phyloP scores from a whole-genome alignment of 2,797 vertebrate species.

The Sylvilagus floridanus region DNA sequence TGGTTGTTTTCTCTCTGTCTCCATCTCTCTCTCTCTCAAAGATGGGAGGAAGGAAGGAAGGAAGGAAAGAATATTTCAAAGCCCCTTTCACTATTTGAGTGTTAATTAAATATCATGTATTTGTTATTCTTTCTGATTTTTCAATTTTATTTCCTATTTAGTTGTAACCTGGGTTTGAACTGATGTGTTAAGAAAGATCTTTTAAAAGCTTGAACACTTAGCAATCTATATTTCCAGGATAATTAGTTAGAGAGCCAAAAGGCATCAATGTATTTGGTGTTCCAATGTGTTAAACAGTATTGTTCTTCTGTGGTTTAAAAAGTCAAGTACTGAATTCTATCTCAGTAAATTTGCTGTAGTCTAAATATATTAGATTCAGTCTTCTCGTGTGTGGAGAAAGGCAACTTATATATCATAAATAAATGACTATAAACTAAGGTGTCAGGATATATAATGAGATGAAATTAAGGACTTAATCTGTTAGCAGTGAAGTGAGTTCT shows the following conservation, averaged over 20 bases:
- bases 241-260: neutral
- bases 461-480: constrained; percentile 66
- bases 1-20: too few relatives aligned
- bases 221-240: neutral
- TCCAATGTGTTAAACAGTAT: neutral
- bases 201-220: accelerated
- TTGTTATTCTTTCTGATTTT: constrained; percentile 14
- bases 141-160: constrained; percentile 63
- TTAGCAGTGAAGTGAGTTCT: constrained; percentile 72
- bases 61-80: constrained; percentile 5
- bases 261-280: neutral
- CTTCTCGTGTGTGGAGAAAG: constrained; percentile 69
- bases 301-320: constrained; percentile 62
- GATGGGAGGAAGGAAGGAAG: too few relatives aligned
- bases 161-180: neutral
- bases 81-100: neutral
- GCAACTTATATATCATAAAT: constrained; percentile 69
- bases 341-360: constrained; percentile 44
- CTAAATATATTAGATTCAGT: constrained; percentile 66
- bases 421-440: constrained; percentile 76
- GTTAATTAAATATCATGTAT: constrained; percentile 35
- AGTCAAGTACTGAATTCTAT: constrained; percentile 41
- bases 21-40: too few relatives aligned
- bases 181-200: neutral
- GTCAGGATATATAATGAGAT: constrained; percentile 75